These are phyloP conservation scores for Spondyliosoma cantharus DNA, from an alignment of 2,797 vertebrate genomes.

Conservation along the genomic window DNA sequence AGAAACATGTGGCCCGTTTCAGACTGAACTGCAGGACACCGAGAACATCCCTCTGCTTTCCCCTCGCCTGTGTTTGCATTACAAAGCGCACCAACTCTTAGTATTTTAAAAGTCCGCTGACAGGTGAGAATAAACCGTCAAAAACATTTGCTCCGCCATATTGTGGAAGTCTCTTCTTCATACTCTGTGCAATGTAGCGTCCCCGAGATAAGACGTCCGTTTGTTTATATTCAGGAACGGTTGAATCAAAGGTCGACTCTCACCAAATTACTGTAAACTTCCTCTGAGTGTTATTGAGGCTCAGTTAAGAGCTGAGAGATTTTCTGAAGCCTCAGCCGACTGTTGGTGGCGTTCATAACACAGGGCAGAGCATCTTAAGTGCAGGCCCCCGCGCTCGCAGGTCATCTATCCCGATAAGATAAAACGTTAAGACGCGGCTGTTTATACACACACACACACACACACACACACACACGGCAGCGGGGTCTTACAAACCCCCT, in stretches of 20 bases:
- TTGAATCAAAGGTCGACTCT: constrained; percentile 35
- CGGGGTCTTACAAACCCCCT: constrained; percentile 60
- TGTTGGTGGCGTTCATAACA: constrained; percentile 46
- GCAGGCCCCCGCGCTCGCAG: constrained; percentile 40
- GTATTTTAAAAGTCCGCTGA: constrained; percentile 22
- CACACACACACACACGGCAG: constrained; percentile 31
- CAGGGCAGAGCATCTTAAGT: constrained; percentile 60
- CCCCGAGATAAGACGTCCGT: neutral
- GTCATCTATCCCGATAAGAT: constrained; percentile 74
- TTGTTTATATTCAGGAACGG: constrained; percentile 27
- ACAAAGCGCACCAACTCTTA: neutral
- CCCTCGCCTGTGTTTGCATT: constrained; percentile 39
- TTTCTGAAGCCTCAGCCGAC: constrained; percentile 6
- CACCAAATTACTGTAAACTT: constrained; percentile 34
- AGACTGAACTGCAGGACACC: constrained; percentile 2
- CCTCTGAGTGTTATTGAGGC: constrained; percentile 15
- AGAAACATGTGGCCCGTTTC: constrained; percentile 35
- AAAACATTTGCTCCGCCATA: neutral
- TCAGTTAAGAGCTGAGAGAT: neutral
- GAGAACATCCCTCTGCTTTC: constrained; percentile 4
- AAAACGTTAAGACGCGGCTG: constrained; percentile 55
- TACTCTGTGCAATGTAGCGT: neutral
- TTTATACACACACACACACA: constrained; percentile 55
- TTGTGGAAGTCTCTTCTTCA: neutral
- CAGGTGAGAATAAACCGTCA: constrained; percentile 42